Evolutionary conservation across 2,113 vertebrate species (phyloP).

Genomic region (Zapornia atra): DNA sequence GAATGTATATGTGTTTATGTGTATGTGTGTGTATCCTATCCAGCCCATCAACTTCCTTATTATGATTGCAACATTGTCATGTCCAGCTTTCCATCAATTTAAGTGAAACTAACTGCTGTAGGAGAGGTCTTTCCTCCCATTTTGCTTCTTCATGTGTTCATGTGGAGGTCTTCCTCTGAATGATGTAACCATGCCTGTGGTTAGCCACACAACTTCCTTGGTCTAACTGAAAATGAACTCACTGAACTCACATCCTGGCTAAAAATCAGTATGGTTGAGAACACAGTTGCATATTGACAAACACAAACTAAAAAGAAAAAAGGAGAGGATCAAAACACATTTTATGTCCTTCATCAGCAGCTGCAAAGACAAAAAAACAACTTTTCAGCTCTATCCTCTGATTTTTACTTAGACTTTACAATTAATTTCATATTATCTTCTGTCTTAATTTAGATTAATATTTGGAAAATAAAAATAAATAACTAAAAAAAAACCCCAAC

Average conservation of each 20-base stretch:
- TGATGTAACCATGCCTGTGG: neutral
- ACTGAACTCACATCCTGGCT: neutral
- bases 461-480: neutral
- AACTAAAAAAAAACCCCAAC: too few relatives aligned
- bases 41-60: neutral
- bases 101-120: neutral
- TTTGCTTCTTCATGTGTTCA: accelerated
- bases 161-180: neutral
- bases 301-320: neutral
- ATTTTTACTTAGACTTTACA: neutral
- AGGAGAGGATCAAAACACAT: neutral
- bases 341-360: neutral
- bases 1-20: too few relatives aligned
- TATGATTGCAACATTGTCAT: neutral
- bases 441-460: neutral
- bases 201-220: neutral
- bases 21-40: too few relatives aligned
- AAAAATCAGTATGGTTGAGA: neutral
- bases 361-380: neutral
- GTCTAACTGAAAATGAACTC: neutral
- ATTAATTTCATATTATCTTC: neutral
- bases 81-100: neutral
- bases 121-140: neutral
- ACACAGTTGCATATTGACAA: neutral
- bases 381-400: neutral